These are phyloP conservation scores for Heliconius eleuchia DNA, from an alignment of 1,140 invertebrate species.

Conservation along the genomic window DNA sequence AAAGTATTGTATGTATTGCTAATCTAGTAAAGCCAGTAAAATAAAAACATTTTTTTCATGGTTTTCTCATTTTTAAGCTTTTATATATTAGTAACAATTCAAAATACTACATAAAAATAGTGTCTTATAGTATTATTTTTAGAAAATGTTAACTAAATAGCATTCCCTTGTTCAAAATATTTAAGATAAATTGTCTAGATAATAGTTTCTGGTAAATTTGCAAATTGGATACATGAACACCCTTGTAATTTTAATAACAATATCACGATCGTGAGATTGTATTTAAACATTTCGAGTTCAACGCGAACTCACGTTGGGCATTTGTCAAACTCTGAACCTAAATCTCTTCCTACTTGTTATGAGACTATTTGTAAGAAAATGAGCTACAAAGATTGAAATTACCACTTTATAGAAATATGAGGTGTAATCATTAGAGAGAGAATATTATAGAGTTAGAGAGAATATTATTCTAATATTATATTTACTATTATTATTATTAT, in stretches of 20 bases:
- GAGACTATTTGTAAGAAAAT: constrained; percentile 31
- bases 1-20: no score
- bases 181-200: not conserved
- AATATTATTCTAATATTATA: no score
- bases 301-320: constrained; percentile 48
- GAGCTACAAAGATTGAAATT: not conserved
- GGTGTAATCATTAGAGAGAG: no score
- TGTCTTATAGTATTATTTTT: no score
- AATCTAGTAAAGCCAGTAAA: no score
- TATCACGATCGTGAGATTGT: constrained; percentile 52
- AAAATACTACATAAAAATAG: no score
- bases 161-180: no score
- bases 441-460: no score
- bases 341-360: constrained; percentile 50
- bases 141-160: no score
- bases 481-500: not conserved
- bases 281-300: constrained; percentile 33
- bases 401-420: not conserved
- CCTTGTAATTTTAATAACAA: constrained; percentile 55
- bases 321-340: constrained; percentile 49
- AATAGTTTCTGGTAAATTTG: constrained; percentile 4
- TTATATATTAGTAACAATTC: no score
- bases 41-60: no score
- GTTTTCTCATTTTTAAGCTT: no score
- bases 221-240: constrained; percentile 34